A percentile compares a stretch with the other conserved stretches of the same genome.
Evolutionary conservation across 2,888 invertebrate species (phyloP).

Genomic region (Ariolimax columbianus): DNA sequence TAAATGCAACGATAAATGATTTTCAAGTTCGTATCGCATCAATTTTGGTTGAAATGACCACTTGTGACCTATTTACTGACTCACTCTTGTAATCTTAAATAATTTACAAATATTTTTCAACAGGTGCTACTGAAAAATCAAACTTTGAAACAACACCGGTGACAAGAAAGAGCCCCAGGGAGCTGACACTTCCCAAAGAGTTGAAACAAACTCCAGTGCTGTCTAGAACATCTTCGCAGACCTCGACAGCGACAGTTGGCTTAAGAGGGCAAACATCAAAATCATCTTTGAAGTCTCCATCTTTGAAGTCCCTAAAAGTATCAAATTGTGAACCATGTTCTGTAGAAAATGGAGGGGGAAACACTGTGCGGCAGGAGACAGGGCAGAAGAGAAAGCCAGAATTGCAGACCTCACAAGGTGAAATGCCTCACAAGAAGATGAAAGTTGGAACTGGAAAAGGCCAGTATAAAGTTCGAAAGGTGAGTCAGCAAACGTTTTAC

Average conservation of each 20-base stretch:
- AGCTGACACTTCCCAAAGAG: neutral
- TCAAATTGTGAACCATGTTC: neutral
- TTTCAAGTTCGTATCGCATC: too few relatives aligned
- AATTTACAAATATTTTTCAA: neutral
- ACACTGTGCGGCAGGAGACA: neutral
- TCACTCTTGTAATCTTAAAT: too few relatives aligned
- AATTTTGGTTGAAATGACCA: too few relatives aligned
- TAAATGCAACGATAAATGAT: too few relatives aligned
- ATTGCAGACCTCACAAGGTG: neutral
- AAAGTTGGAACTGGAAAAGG: constrained; percentile 24
- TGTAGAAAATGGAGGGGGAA: neutral
- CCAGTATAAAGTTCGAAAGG: neutral
- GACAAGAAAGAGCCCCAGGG: constrained; percentile 40
- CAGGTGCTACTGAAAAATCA: neutral
- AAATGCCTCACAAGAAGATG: constrained; percentile 15
- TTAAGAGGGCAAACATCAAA: constrained; percentile 21
- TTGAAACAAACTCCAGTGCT: neutral
- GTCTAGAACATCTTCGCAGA: constrained; percentile 1
- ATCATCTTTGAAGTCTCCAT: constrained; percentile 10
- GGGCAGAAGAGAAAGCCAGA: constrained; percentile 26
- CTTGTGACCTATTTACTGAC: too few relatives aligned
- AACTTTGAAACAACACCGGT: constrained; percentile 40
- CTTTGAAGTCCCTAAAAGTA: neutral
- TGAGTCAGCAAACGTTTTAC: neutral
- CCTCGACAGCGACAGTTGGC: neutral